Base-by-base conservation (phyloP, 2,797 vertebrate species). In the Scarus forsteni region DNA sequence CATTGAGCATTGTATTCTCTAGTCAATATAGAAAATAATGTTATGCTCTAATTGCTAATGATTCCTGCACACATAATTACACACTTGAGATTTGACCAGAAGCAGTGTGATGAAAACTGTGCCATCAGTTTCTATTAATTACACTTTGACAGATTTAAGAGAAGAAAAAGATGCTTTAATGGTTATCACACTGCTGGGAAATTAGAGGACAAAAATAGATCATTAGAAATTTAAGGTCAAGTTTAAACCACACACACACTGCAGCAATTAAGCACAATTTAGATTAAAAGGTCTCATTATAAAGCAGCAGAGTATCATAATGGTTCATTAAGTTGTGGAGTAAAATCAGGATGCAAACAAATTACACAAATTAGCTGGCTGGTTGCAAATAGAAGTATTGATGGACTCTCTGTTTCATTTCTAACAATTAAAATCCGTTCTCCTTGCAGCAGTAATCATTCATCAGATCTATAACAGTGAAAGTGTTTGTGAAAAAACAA, bases 91-190 rank as follows among this genome's bases (percentile, higher is more conserved):
- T 53, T 73, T 62, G 83, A 80, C 36, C 73, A 79, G 63, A 63
- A 74, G 70, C 62, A 77, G 75, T 51, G 11, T 72, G 77, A 87
- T 81, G 60, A 70, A 83, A 85, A 88, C 35, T 13, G 62, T 43
- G 35, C 50, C 65, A 85, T 89, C 85, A 79, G 79, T 83, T 85
- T 83, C 73, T 62, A 83, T 91, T 88, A 84, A 88, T 88, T 85
- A 83, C 13, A 11, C 55, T 79, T 81, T 86, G 81, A 80, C 72
- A 87, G 69, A 44, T 86, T 78, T 73, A 75, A 79, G 43, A 68
- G 65, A 19, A 74, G 46, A 66, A 66, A 40, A 46, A 38, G 59
- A 59, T 10, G 35, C 55, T 75, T n/a, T 58, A 60, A 84, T 68
- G 55, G 40, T 79, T 75, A 67, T 80, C 48, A 65, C 54, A 66